A percentile compares a stretch with the other conserved stretches of the same genome.
phyloP scores from a whole-genome alignment of 2,113 vertebrate genomes.

The Phodopus roborovskii region DNA sequence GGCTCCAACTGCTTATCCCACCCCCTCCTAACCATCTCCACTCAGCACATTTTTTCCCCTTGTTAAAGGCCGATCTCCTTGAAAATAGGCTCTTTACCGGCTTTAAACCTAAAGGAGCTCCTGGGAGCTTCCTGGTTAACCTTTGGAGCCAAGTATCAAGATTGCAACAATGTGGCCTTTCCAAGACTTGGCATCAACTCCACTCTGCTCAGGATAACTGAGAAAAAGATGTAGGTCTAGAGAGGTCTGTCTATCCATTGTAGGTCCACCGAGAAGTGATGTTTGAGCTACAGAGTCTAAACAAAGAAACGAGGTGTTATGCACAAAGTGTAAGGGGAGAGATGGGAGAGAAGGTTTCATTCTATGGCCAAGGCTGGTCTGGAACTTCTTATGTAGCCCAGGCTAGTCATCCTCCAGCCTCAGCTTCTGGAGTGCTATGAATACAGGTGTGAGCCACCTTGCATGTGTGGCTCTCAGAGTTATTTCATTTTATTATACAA shows the following conservation, averaged over 20 bases:
- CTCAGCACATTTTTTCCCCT: constrained; percentile 52
- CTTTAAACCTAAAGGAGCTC: constrained; percentile 4
- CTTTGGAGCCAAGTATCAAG: constrained; percentile 27
- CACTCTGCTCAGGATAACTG: background rate
- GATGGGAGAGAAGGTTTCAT: background rate
- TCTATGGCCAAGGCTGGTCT: background rate
- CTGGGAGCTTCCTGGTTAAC: constrained; percentile 37
- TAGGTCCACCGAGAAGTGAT: background rate
- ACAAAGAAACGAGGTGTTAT: background rate
- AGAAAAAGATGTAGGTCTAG: background rate
- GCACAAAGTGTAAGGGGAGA: background rate
- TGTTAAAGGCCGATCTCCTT: constrained; percentile 41
- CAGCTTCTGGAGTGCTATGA: background rate
- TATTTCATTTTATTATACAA: constrained; percentile 19
- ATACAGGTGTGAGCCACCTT: background rate
- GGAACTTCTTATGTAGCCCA: background rate
- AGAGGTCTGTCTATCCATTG: background rate
- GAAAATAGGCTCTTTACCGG: constrained; percentile 50
- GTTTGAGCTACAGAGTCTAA: background rate
- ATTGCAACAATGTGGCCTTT: background rate
- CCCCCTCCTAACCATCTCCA: background rate
- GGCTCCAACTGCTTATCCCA: background rate
- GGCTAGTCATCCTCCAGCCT: background rate
- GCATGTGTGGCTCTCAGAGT: background rate
- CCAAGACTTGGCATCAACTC: background rate